These are phyloP conservation scores for Ectemnius continuus DNA, from an alignment of 2,888 invertebrate genomes.

Conservation along the genomic window DNA sequence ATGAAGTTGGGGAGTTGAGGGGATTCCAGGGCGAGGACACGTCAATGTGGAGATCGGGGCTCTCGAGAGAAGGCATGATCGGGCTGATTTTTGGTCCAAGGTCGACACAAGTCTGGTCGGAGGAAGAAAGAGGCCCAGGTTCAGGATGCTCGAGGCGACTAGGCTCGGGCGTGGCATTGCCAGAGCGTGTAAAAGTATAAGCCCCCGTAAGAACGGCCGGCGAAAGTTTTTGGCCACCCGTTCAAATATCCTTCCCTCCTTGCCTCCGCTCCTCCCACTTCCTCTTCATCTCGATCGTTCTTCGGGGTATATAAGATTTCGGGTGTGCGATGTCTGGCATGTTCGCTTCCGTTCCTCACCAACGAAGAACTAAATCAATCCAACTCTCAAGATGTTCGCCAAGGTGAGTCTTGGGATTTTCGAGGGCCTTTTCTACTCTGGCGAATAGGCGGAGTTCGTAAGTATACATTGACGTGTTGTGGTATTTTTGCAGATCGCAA, in stretches of 20 bases:
- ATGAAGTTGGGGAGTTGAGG: neutral
- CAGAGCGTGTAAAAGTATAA: slow-evolving; percentile 21
- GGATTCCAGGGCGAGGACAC: slow-evolving; percentile 12
- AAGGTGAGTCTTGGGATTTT: slow-evolving; percentile 41
- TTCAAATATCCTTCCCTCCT: slow-evolving; percentile 48
- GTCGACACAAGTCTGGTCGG: slow-evolving; percentile 33
- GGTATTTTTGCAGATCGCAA: slow-evolving; percentile 57
- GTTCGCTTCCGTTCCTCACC: slow-evolving; percentile 24
- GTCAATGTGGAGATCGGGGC: slow-evolving; percentile 14
- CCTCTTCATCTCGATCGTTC: slow-evolving; percentile 33
- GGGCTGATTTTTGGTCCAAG: slow-evolving; percentile 47
- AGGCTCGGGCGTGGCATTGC: slow-evolving; percentile 38
- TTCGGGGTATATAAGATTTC: slow-evolving; percentile 67
- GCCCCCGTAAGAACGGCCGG: slow-evolving; percentile 17
- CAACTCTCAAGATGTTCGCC: slow-evolving; percentile 46
- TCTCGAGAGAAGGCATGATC: slow-evolving; percentile 7
- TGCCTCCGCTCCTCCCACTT: slow-evolving; percentile 62
- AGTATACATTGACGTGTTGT: slow-evolving; percentile 4
- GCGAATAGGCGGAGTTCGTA: too few species aligned
- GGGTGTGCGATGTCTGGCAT: slow-evolving; percentile 30
- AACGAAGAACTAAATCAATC: slow-evolving; percentile 23
- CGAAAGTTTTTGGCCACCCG: slow-evolving; percentile 51
- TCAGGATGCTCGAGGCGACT: slow-evolving; percentile 5
- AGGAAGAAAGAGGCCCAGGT: slow-evolving; percentile 1
- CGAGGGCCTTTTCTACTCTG: too few species aligned